Percentiles rank a stretch among this genome's conserved stretches.
Conservation (phyloP, 2,797 vertebrate genomes). For the Brotula barbata region DNA sequence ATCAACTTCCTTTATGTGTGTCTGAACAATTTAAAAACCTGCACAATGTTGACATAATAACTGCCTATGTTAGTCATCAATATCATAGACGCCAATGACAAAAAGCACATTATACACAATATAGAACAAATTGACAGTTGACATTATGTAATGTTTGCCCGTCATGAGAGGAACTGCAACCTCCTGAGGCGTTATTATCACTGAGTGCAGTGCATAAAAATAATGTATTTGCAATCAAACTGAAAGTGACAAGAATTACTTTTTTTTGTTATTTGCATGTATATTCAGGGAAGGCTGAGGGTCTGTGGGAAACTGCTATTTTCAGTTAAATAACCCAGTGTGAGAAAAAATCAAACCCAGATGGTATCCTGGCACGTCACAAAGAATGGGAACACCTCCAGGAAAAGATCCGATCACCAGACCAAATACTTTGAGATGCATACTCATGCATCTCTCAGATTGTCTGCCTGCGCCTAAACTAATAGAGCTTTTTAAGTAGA, state of each 20-base stretch:
- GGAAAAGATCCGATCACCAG: slow-evolving; percentile 50
- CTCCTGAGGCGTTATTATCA: no score
- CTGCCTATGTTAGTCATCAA: no score
- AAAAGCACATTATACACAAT: no score
- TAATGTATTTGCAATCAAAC: slow-evolving; percentile 6
- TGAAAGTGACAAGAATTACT: slow-evolving; percentile 26
- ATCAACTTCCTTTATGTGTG: no score
- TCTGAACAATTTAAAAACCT: no score
- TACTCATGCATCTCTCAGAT: slow-evolving; percentile 28
- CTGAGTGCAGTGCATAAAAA: background rate
- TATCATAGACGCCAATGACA: no score
- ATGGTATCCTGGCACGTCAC: slow-evolving; percentile 63
- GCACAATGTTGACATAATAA: no score
- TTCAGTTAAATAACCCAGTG: slow-evolving; percentile 62
- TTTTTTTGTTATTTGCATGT: slow-evolving; percentile 28
- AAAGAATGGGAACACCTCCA: slow-evolving; percentile 41
- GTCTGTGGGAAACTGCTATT: slow-evolving; percentile 60
- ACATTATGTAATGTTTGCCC: background rate
- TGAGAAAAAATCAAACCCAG: slow-evolving; percentile 69
- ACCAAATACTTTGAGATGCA: slow-evolving; percentile 27
- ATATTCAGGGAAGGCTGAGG: slow-evolving; percentile 23
- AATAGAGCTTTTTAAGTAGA: slow-evolving; percentile 17
- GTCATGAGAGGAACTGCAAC: no score
- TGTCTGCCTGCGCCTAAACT: slow-evolving; percentile 17
- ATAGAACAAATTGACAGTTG: no score